A percentile compares a stretch with the other conserved stretches of the same genome.
phyloP scores from a whole-genome alignment of 2,888 invertebrate genomes.

The Xanthorhoe designata region DNA sequence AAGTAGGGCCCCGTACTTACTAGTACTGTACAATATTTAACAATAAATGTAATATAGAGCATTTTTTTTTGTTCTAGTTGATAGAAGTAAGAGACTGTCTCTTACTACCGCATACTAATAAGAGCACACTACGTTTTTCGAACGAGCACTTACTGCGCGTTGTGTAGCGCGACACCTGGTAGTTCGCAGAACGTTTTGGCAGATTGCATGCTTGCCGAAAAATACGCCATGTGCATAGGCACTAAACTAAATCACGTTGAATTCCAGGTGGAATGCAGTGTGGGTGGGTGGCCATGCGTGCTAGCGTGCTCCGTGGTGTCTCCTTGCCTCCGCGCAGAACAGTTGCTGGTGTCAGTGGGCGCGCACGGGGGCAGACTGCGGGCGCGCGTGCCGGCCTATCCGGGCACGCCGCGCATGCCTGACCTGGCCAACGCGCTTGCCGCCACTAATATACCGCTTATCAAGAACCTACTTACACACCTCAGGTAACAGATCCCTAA shows the following conservation, averaged over 20 bases:
- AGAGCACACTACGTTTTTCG: no score
- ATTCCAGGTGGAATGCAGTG: conserved; percentile 90
- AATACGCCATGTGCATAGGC: no score
- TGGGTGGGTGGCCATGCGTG: conserved; percentile 95
- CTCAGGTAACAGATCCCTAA: conserved; percentile 74
- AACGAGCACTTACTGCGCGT: no score
- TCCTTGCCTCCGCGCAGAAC: conserved; percentile 96
- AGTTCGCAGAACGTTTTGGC: no score
- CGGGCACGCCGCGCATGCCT: conserved; percentile 90
- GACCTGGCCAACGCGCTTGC: conserved; percentile 92
- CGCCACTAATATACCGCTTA: conserved; percentile 58
- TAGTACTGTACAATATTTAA: no score
- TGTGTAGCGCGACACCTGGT: no score
- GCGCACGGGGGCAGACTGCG: conserved; percentile 97
- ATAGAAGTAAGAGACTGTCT: no score
- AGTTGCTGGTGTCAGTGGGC: conserved; percentile 96
- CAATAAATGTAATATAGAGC: no score
- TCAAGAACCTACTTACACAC: conserved; percentile 72
- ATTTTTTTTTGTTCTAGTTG: no score
- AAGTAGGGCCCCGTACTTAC: not conserved
- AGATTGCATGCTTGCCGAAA: no score
- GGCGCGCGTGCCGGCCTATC: conserved; percentile 96
- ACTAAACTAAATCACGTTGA: no score
- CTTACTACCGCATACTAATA: no score
- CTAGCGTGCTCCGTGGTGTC: conserved; percentile 95